These are phyloP conservation scores for Eurystomus glaucurus DNA, from an alignment of 2,797 vertebrate species.

Conservation along the genomic window DNA sequence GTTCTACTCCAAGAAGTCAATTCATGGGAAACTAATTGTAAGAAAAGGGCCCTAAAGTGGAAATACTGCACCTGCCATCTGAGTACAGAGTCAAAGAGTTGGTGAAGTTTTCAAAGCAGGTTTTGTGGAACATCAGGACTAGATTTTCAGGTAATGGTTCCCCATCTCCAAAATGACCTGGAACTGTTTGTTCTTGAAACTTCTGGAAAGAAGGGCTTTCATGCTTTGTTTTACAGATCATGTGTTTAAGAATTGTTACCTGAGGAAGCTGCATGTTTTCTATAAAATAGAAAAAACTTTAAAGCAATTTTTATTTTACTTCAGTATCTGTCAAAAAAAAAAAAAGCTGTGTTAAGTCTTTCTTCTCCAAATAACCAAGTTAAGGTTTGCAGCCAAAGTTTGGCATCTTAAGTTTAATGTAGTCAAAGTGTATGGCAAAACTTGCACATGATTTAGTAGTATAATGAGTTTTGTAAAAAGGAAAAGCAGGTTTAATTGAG, in stretches of 20 bases:
- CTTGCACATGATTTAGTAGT: slow-evolving; percentile 76
- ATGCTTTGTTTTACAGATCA: background rate
- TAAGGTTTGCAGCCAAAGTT: slow-evolving; percentile 63
- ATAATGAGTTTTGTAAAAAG: slow-evolving; percentile 75
- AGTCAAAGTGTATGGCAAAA: slow-evolving; percentile 72
- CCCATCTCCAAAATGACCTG: background rate
- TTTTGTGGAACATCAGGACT: background rate
- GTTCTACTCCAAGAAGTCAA: background rate
- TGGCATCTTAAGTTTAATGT: slow-evolving; percentile 68
- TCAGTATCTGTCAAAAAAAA: slow-evolving; percentile 1
- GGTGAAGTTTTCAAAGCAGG: background rate
- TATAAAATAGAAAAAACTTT: background rate
- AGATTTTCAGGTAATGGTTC: background rate
- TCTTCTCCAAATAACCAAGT: slow-evolving; percentile 47
- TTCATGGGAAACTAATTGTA: background rate
- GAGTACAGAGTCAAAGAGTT: background rate
- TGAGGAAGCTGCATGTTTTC: background rate
- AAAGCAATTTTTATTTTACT: slow-evolving; percentile 14
- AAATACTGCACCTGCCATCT: background rate
- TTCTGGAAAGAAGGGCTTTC: background rate
- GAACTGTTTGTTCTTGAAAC: background rate
- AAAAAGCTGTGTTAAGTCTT: background rate
- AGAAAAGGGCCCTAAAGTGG: background rate
- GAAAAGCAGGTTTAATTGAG: slow-evolving; percentile 82
- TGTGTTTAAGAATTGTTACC: background rate